Evolutionary conservation across 2,888 invertebrate genomes (phyloP).

Genomic region (Monopis laevigella): DNA sequence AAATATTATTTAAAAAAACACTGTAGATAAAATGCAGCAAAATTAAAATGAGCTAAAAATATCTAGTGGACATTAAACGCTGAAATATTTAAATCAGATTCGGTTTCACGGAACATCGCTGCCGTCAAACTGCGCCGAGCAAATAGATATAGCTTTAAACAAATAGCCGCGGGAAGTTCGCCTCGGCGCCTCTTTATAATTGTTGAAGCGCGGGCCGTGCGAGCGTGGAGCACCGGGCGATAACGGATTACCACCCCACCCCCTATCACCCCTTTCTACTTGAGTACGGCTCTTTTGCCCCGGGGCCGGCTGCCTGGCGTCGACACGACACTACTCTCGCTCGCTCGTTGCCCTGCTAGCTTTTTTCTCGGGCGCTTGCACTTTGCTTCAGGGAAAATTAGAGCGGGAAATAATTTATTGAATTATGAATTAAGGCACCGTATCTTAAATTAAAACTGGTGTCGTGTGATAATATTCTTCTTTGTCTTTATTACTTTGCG

Average conservation of each 20-base stretch:
- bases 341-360: slow-evolving; percentile 29
- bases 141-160: slow-evolving; percentile 8
- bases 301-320: slow-evolving; percentile 4
- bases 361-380: slow-evolving; percentile 52
- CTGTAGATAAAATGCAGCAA: no score
- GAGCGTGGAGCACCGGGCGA: slow-evolving; percentile 22
- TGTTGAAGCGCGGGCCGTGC: slow-evolving; percentile 38
- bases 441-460: no score
- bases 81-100: no score
- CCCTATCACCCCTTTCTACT: slow-evolving; percentile 24
- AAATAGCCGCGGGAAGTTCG: slow-evolving; percentile 29
- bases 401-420: slow-evolving; percentile 46
- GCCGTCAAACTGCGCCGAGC: slow-evolving; percentile 3
- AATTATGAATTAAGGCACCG: slow-evolving; percentile 61
- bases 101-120: neutral
- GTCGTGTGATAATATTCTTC: no score
- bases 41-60: no score
- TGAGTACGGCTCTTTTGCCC: slow-evolving; percentile 16
- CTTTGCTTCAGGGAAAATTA: slow-evolving; percentile 34
- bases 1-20: no score
- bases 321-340: neutral
- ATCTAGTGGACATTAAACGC: no score
- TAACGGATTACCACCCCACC: slow-evolving; percentile 45
- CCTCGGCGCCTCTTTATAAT: slow-evolving; percentile 45
- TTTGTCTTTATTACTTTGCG: no score